phyloP scores from a whole-genome alignment of 2,113 vertebrate genomes.

The Calyptomena viridis region DNA sequence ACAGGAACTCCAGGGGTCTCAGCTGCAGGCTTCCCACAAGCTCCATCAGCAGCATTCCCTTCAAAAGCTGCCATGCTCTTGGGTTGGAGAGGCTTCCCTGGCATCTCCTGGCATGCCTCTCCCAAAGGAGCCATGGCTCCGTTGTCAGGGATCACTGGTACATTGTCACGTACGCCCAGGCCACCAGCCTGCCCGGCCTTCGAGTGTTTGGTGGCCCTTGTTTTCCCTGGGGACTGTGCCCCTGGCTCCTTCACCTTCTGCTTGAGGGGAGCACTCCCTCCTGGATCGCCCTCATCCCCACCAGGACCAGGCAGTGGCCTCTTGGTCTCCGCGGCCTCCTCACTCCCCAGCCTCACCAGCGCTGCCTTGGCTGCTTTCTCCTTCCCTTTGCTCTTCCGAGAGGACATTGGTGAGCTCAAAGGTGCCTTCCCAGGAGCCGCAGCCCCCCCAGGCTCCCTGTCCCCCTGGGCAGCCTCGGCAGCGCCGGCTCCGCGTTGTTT shows the following conservation, averaged over 20 bases:
- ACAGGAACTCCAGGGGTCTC: not conserved
- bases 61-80: rapidly evolving
- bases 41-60: not conserved
- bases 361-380: not conserved
- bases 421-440: rapidly evolving
- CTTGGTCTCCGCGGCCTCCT: not conserved
- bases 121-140: rapidly evolving
- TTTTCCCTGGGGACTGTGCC: not conserved
- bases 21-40: not conserved
- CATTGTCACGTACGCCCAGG: not conserved
- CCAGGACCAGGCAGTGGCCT: rapidly evolving
- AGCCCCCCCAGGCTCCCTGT: not conserved
- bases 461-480: not conserved
- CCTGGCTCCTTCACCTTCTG: not conserved
- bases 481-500: not conserved
- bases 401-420: not conserved
- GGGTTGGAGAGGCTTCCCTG: not conserved
- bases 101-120: not conserved
- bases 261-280: rapidly evolving
- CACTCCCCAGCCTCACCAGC: not conserved
- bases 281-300: rapidly evolving
- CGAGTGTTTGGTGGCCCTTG: not conserved
- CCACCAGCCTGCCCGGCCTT: not conserved
- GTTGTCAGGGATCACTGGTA: not conserved
- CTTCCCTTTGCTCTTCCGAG: not conserved